Evolutionary conservation across 23 tunicate species (phyloP).

Genomic region (Oikopleura dioica): DNA sequence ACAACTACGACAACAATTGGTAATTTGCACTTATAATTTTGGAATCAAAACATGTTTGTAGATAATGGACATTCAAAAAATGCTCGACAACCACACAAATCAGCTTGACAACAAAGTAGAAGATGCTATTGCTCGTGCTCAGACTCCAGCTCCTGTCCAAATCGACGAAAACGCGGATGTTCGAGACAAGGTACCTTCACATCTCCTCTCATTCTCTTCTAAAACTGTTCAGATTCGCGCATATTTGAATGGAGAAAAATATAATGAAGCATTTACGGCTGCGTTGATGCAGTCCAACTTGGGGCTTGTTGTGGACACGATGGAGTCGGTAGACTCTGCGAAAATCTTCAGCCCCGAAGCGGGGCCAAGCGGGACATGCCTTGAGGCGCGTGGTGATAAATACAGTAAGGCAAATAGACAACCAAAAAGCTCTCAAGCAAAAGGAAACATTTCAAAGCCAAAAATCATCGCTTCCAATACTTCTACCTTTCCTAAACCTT

Average conservation of each 20-base stretch:
- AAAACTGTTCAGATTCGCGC: not conserved
- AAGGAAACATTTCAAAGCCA: too few relatives aligned
- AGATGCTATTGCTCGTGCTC: conserved; percentile 8
- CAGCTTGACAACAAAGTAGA: conserved; percentile 4
- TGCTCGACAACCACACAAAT: not conserved
- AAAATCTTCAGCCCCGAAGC: not conserved
- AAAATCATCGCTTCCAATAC: too few relatives aligned
- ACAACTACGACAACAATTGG: not conserved
- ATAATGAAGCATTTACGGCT: not conserved
- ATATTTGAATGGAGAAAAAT: not conserved
- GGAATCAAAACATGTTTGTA: not conserved
- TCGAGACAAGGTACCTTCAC: conserved; percentile 1
- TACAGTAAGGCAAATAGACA: not conserved
- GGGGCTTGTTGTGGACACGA: not conserved
- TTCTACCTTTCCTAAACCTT: too few relatives aligned
- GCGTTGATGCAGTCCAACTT: not conserved
- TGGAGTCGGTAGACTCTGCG: not conserved
- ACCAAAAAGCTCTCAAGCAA: too few relatives aligned
- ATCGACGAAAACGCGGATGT: not conserved
- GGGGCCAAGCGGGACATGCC: not conserved
- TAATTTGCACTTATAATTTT: not conserved
- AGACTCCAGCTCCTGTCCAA: not conserved
- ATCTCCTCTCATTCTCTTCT: not conserved
- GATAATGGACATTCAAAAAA: not conserved
- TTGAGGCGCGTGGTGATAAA: not conserved